Evolutionary conservation across 1,140 invertebrate species (phyloP).

Genomic region (Portunus trituberculatus): DNA sequence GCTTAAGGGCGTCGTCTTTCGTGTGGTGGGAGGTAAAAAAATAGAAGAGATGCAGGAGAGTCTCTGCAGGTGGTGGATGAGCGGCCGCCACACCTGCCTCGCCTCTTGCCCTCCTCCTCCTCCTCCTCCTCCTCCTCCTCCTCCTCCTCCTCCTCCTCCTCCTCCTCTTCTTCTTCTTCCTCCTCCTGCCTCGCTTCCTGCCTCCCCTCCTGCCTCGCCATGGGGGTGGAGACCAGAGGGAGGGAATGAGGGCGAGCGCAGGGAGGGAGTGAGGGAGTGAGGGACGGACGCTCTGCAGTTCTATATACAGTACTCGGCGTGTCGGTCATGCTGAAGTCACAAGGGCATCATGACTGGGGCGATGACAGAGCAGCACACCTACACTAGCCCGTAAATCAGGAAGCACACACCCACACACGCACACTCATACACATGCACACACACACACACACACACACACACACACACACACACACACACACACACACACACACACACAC

Average conservation of each 20-base stretch:
- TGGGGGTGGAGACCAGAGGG: neutral
- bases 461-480: constrained; percentile 11
- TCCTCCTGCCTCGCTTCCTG: neutral
- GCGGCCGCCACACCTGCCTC: neutral
- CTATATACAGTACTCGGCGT: too few relatives aligned
- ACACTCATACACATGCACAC: neutral
- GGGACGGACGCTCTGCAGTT: neutral
- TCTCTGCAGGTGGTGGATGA: neutral
- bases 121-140: neutral
- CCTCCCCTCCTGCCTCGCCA: neutral
- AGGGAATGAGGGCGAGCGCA: neutral
- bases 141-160: neutral
- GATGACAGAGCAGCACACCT: neutral
- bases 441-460: constrained; percentile 1
- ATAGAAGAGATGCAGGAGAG: neutral
- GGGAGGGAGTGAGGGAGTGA: too few relatives aligned
- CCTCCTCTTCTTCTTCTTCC: neutral
- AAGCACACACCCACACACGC: neutral
- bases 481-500: neutral
- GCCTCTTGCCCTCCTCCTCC: neutral
- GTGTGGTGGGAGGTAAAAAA: neutral
- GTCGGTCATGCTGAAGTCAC: neutral
- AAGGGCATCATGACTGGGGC: neutral
- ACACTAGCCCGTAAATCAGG: too few relatives aligned
- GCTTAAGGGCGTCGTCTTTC: neutral